Conservation (phyloP, 2,113 vertebrate genomes). For the Tetrao urogallus region DNA sequence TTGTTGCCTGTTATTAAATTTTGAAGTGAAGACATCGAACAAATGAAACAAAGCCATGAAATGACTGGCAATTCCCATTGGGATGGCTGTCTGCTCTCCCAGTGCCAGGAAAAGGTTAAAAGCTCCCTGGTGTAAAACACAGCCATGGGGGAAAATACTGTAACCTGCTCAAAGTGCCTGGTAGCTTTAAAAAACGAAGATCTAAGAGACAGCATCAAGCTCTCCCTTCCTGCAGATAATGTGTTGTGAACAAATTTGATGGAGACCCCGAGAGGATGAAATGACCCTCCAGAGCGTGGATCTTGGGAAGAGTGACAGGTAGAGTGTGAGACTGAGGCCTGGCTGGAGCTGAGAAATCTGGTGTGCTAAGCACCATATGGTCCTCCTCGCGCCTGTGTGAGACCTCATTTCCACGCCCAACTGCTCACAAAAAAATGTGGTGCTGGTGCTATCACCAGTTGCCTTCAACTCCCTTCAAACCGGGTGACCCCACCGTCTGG, state of each 20-base stretch:
- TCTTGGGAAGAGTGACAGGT: constrained; percentile 62
- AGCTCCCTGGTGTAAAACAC: neutral
- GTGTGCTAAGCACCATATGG: constrained; percentile 60
- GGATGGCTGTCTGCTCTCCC: neutral
- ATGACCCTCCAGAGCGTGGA: constrained; percentile 23
- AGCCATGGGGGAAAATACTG: neutral
- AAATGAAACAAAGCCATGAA: neutral
- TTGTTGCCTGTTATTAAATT: neutral
- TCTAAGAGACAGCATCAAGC: constrained; percentile 7
- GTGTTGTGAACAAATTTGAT: constrained; percentile 17
- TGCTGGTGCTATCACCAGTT: constrained; percentile 34
- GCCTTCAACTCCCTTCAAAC: neutral
- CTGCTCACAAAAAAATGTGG: constrained; percentile 44
- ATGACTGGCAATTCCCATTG: neutral
- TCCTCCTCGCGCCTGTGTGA: neutral
- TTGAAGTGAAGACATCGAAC: neutral
- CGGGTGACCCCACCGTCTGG: constrained; percentile 44
- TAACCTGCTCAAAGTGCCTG: neutral
- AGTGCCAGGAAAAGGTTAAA: constrained; percentile 14
- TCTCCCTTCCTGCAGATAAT: neutral
- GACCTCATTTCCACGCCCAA: constrained; percentile 68
- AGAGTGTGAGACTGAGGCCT: constrained; percentile 71
- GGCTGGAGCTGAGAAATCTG: constrained; percentile 70
- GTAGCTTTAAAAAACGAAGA: neutral
- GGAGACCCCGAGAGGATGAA: constrained; percentile 13